phyloP scores from a whole-genome alignment of 2,113 vertebrate species.

The Corvus hawaiiensis region DNA sequence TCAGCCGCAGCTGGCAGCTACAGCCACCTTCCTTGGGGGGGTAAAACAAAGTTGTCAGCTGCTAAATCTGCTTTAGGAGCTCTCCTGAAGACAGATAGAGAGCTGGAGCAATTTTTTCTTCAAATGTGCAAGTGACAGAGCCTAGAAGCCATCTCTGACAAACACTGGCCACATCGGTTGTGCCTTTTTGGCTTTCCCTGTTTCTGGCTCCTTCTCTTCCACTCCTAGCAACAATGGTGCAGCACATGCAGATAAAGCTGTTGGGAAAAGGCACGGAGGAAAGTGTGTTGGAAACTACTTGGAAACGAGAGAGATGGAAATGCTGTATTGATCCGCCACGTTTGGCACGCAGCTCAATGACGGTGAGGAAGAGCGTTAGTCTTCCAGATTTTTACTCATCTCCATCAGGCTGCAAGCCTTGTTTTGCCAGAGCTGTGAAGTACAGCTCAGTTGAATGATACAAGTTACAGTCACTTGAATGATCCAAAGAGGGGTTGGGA shows the following conservation, averaged over 20 bases:
- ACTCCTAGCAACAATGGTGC: neutral
- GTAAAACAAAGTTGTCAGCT: neutral
- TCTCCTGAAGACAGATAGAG: neutral
- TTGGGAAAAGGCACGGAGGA: neutral
- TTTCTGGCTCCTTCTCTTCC: neutral
- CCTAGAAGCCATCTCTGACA: neutral
- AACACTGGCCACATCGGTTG: accelerated
- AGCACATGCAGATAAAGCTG: neutral
- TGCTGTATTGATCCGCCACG: neutral
- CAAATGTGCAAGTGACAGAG: neutral
- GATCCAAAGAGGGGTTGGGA: neutral
- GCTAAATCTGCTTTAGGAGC: neutral
- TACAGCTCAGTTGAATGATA: neutral
- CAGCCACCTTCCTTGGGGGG: accelerated
- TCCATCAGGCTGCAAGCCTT: neutral
- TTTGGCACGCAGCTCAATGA: neutral
- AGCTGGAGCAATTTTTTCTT: neutral
- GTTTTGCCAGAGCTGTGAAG: neutral
- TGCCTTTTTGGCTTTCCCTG: neutral
- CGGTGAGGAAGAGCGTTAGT: neutral
- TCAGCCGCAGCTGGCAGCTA: neutral
- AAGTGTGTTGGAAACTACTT: neutral
- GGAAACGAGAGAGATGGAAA: neutral
- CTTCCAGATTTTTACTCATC: slow-evolving; percentile 20
- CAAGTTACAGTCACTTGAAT: neutral